Conservation (phyloP, 2,888 invertebrate species). For the Campoletis raptor region DNA sequence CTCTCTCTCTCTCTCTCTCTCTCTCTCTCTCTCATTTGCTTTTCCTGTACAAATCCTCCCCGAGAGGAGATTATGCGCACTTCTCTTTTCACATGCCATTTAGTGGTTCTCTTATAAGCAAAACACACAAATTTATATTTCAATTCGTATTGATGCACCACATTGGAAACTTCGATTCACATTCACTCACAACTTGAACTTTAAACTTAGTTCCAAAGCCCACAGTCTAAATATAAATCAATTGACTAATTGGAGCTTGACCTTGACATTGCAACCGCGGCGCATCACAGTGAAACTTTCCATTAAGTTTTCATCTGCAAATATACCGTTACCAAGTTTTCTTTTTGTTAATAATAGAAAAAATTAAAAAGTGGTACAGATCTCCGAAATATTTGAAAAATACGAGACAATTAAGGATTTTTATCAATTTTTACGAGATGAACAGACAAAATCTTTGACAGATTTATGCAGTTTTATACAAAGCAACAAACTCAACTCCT, state of each 20-base stretch:
- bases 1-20: conserved; percentile 14
- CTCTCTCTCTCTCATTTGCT: background rate
- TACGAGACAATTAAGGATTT: background rate
- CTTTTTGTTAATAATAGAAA: background rate
- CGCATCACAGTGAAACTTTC: background rate
- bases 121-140: background rate
- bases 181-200: background rate
- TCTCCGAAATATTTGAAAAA: background rate
- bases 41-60: background rate
- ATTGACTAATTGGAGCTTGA: background rate
- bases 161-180: background rate
- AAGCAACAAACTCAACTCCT: background rate
- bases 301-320: background rate
- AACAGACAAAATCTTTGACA: background rate
- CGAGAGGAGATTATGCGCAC: background rate
- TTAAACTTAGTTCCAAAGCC: background rate
- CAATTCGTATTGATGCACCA: background rate
- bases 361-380: background rate
- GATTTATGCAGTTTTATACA: background rate
- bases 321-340: background rate
- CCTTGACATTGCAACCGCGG: background rate
- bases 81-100: background rate
- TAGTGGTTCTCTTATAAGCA: background rate
- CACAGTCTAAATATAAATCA: background rate
- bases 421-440: background rate